A percentile compares a stretch with the other conserved stretches of the same genome.
Evolutionary conservation across 2,113 vertebrate genomes (phyloP).

Genomic region (Semnornis frantzii): DNA sequence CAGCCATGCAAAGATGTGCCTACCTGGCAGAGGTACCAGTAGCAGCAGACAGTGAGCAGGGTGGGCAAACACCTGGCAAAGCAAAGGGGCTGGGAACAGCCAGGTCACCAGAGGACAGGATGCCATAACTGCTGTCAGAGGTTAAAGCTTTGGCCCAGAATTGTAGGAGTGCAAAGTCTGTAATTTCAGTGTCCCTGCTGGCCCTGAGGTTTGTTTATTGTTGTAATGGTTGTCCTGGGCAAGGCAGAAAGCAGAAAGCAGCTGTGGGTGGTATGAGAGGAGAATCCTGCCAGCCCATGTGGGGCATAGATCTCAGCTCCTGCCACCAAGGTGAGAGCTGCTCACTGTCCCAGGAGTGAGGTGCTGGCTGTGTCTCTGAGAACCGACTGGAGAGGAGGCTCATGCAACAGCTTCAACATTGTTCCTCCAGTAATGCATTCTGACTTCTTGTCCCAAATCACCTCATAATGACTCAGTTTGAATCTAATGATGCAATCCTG

Average conservation of each 20-base stretch:
- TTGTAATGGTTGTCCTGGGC: not conserved
- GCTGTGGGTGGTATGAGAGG: not conserved
- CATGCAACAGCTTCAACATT: not conserved
- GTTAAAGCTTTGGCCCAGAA: not conserved
- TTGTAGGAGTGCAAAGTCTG: accelerated
- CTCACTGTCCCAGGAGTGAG: accelerated
- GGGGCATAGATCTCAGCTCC: not conserved
- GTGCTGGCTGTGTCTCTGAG: not conserved
- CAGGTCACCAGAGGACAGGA: not conserved
- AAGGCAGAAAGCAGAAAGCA: not conserved
- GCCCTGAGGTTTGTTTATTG: not conserved
- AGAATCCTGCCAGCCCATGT: not conserved
- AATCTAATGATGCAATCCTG: slow-evolving; percentile 65
- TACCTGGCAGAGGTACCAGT: not conserved
- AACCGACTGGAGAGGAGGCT: not conserved
- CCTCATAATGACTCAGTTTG: slow-evolving; percentile 68
- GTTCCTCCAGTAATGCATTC: slow-evolving; percentile 47
- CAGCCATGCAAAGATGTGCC: accelerated
- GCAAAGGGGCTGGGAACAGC: not conserved
- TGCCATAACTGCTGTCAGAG: not conserved
- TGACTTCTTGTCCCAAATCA: slow-evolving; percentile 62
- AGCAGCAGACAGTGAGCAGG: not conserved
- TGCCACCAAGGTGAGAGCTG: not conserved
- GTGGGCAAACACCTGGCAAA: not conserved
- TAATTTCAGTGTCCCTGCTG: not conserved